A percentile compares a stretch with the other conserved stretches of the same genome.
phyloP scores from a whole-genome alignment of 1,140 invertebrate species.

The Lepidostoma basale region DNA sequence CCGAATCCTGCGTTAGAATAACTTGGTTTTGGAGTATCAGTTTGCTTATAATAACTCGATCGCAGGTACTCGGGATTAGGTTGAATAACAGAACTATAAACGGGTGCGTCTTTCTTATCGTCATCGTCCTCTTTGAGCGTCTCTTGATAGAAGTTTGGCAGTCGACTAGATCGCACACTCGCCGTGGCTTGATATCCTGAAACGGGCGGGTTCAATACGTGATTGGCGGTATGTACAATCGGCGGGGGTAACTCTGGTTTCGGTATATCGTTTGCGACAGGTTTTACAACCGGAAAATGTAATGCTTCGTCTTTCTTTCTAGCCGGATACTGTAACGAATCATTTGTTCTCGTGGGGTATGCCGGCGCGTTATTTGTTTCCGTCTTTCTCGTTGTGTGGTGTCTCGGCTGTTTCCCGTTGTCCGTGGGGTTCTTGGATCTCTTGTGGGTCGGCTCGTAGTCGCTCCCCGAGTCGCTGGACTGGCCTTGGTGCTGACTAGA shows the following conservation, averaged over 20 bases:
- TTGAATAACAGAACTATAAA: slow-evolving; percentile 42
- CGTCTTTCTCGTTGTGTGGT: neutral
- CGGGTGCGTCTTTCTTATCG: slow-evolving; percentile 8
- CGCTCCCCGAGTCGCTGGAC: slow-evolving; percentile 39
- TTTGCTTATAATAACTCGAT: neutral
- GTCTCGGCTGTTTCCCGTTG: slow-evolving; percentile 24
- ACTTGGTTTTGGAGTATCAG: neutral
- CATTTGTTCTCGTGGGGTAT: neutral
- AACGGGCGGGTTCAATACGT: too few relatives aligned
- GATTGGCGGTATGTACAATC: neutral
- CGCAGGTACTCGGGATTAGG: slow-evolving; percentile 39
- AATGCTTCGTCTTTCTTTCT: too few relatives aligned
- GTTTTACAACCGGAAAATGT: neutral
- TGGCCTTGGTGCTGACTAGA: slow-evolving; percentile 26
- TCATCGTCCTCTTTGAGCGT: slow-evolving; percentile 36
- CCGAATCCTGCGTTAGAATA: neutral
- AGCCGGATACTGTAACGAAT: neutral
- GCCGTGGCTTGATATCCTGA: neutral
- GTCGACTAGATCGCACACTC: neutral
- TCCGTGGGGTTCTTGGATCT: slow-evolving; percentile 1
- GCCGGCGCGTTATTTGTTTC: neutral
- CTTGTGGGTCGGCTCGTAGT: slow-evolving; percentile 16
- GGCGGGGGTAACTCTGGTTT: neutral
- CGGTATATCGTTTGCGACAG: neutral
- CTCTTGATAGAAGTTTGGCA: slow-evolving; percentile 43